These are phyloP conservation scores for Agonopterix subpropinquella DNA, from an alignment of 2,888 invertebrate genomes.

Conservation along the genomic window DNA sequence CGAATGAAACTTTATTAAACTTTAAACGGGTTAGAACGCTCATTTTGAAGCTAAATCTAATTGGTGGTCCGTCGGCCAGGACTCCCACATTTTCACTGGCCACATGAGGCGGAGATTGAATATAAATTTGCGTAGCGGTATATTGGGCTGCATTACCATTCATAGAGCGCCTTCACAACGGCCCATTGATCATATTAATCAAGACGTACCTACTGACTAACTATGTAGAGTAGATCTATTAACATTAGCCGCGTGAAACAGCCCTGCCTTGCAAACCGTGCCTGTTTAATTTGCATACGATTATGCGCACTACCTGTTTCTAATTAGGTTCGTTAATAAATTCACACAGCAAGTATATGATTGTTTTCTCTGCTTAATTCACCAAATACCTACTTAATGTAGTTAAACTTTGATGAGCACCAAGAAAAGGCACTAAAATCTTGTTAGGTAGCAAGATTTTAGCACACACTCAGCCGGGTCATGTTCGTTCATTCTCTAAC, in stretches of 20 bases:
- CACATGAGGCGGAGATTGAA: slow-evolving; percentile 52
- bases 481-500: too few relatives aligned
- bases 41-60: slow-evolving; percentile 65
- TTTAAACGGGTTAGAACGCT: slow-evolving; percentile 54
- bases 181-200: slow-evolving; percentile 61
- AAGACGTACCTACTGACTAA: slow-evolving; percentile 19
- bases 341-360: too few relatives aligned
- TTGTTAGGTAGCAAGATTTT: too few relatives aligned
- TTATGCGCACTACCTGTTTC: too few relatives aligned
- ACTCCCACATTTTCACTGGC: slow-evolving; percentile 69
- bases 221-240: slow-evolving; percentile 14
- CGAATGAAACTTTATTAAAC: slow-evolving; percentile 48
- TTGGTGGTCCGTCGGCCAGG: slow-evolving; percentile 53
- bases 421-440: too few relatives aligned
- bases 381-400: too few relatives aligned
- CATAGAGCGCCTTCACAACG: slow-evolving; percentile 37
- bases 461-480: too few relatives aligned
- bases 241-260: slow-evolving; percentile 8
- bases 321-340: too few relatives aligned
- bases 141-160: slow-evolving; percentile 54
- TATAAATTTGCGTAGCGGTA: slow-evolving; percentile 71
- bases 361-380: too few relatives aligned
- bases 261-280: slow-evolving; percentile 1
- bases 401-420: too few relatives aligned
- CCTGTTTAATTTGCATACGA: too few relatives aligned